These are phyloP conservation scores for Camponotus pennsylvanicus DNA, from an alignment of 1,140 invertebrate species.

Conservation along the genomic window DNA sequence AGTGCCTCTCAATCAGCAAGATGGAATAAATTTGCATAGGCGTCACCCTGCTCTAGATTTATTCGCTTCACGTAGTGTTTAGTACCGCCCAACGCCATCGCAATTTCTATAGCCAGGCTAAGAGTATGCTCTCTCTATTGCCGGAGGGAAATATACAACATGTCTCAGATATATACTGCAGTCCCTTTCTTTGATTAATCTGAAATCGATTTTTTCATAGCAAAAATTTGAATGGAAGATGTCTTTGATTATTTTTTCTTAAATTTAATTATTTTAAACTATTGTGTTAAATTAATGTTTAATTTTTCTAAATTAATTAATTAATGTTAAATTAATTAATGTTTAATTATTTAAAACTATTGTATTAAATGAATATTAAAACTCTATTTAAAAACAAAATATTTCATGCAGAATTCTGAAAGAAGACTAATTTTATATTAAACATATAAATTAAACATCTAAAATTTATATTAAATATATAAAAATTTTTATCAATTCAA, in stretches of 20 bases:
- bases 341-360: neutral
- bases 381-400: neutral
- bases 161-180: neutral
- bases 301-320: no score
- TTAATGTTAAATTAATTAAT: no score
- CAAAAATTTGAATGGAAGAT: neutral
- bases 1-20: conserved; percentile 12
- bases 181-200: neutral
- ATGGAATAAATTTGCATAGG: conserved; percentile 51
- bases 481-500: conserved; percentile 9
- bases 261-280: neutral
- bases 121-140: neutral
- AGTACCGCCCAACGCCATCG: neutral
- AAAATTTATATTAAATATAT: neutral
- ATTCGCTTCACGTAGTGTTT: conserved; percentile 39
- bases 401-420: neutral
- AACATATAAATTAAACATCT: no score
- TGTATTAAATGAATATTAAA: no score
- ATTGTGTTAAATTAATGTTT: no score
- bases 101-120: neutral
- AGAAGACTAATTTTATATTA: neutral
- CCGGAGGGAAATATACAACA: neutral
- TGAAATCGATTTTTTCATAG: conserved; percentile 1
- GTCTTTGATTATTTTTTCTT: neutral
- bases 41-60: conserved; percentile 17